phyloP scores from a whole-genome alignment of 2,113 vertebrate species.

The Aythya baeri region DNA sequence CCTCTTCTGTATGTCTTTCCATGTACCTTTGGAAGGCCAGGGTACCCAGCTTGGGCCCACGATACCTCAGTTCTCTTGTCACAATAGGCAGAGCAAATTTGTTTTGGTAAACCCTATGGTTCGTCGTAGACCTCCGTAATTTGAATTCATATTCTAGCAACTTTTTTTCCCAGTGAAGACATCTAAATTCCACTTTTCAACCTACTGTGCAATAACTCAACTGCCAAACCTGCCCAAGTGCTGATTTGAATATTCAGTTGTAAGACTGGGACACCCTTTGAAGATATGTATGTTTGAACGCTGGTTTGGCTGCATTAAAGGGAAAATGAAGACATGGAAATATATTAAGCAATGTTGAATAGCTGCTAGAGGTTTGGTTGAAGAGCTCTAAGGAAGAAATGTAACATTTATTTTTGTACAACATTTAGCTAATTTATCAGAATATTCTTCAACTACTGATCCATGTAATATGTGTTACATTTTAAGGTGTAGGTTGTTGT shows the following conservation, averaged over 20 bases:
- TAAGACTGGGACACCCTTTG: not conserved
- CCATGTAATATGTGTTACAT: not conserved
- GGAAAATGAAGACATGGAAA: conserved; percentile 11
- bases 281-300: not conserved
- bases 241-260: not conserved
- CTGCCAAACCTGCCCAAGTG: not conserved
- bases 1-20: not conserved
- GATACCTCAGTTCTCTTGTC: not conserved
- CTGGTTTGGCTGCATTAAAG: not conserved
- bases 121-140: not conserved
- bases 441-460: not conserved
- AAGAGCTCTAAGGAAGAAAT: not conserved
- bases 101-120: not conserved
- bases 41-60: not conserved
- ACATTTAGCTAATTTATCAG: not conserved
- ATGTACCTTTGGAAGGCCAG: not conserved
- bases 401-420: not conserved
- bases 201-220: too few relatives aligned
- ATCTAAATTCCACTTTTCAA: not conserved
- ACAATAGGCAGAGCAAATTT: not conserved
- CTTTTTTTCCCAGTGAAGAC: not conserved
- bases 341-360: not conserved
- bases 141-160: not conserved
- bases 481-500: not conserved
- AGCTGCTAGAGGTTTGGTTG: not conserved